Evolutionary conservation across 1,140 invertebrate species (phyloP).

Genomic region (Protaetia brevitarsis): DNA sequence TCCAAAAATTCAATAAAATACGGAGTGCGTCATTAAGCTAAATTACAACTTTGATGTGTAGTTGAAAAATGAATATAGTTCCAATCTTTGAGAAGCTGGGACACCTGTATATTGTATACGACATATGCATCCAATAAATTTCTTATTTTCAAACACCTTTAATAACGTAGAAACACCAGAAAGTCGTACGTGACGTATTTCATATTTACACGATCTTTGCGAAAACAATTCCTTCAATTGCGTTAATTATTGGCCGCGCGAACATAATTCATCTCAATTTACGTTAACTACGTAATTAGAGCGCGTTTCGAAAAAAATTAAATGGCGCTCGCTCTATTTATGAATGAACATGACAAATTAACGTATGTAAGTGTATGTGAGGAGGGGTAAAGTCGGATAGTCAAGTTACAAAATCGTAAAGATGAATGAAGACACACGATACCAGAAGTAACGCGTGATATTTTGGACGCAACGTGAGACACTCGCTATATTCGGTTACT

Average conservation of each 20-base stretch:
- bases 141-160: too few species aligned
- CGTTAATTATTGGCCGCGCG: neutral
- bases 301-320: neutral
- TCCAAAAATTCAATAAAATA: too few species aligned
- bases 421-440: conserved; percentile 16
- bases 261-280: conserved; percentile 15
- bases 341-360: conserved; percentile 18
- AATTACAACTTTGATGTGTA: too few species aligned
- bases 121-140: too few species aligned
- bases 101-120: too few species aligned
- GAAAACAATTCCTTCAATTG: conserved; percentile 1
- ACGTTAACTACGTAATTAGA: conserved; percentile 10
- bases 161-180: too few species aligned
- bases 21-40: too few species aligned
- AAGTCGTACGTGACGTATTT: too few species aligned
- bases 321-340: conserved; percentile 10
- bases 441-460: conserved; percentile 10
- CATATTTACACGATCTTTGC: too few species aligned
- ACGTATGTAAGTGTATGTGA: conserved; percentile 10
- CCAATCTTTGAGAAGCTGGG: too few species aligned
- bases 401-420: conserved; percentile 13
- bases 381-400: conserved; percentile 8
- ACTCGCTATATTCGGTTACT: conserved; percentile 5
- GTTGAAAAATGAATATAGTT: too few species aligned
- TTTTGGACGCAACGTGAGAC: conserved; percentile 15